A percentile compares a stretch with the other conserved stretches of the same genome.
These are phyloP conservation scores for Potorous gilbertii DNA, from an alignment of 2,797 vertebrate genomes.

Conservation along the genomic window DNA sequence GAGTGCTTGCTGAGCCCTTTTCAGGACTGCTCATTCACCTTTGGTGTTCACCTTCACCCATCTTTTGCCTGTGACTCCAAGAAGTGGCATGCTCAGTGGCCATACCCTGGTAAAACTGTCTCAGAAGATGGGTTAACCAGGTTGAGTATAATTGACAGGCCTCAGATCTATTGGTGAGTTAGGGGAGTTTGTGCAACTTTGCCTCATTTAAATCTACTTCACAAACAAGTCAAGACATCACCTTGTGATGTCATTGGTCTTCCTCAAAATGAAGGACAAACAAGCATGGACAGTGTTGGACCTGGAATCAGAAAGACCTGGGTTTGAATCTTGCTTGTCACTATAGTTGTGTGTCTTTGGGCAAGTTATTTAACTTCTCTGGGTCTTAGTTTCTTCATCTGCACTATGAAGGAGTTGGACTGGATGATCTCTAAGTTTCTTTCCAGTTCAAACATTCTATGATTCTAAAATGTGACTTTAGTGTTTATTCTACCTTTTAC, in stretches of 20 bases:
- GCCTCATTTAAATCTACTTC: neutral
- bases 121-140: too few relatives aligned
- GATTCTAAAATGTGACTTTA: constrained; percentile 8
- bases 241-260: neutral
- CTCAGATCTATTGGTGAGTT: too few relatives aligned
- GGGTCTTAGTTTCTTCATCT: neutral
- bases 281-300: neutral
- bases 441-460: neutral
- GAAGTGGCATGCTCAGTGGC: too few relatives aligned
- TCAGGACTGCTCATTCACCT: too few relatives aligned
- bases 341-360: neutral
- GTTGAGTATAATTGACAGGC: too few relatives aligned
- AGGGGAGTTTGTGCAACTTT: neutral
- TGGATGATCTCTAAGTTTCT: neutral
- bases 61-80: too few relatives aligned
- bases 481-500: neutral
- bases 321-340: neutral
- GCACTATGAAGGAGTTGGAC: neutral
- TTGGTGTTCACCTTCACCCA: too few relatives aligned
- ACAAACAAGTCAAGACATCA: neutral
- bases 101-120: too few relatives aligned
- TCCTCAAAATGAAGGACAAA: neutral
- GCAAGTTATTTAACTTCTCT: neutral
- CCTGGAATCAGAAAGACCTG: neutral
- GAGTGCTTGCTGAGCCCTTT: too few relatives aligned